phyloP scores from a whole-genome alignment of 1,140 invertebrate genomes.

The Temnothorax nylanderi region DNA sequence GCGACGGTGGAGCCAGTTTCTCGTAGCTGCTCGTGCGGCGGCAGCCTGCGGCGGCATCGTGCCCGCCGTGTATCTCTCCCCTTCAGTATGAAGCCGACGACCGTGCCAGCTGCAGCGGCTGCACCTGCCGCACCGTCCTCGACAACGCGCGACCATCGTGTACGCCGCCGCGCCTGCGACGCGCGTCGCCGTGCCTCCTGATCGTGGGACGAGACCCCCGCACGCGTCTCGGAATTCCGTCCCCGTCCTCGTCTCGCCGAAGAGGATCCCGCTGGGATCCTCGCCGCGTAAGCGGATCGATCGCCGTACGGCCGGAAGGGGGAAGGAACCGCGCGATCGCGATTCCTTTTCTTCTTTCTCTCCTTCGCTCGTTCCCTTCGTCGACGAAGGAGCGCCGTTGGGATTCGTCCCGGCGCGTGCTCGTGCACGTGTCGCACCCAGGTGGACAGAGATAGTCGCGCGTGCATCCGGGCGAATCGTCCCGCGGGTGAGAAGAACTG shows the following conservation, averaged over 20 bases:
- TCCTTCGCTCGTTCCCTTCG: background rate
- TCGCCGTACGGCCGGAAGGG: background rate
- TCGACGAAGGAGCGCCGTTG: background rate
- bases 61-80: constrained; percentile 63
- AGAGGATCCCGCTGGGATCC: constrained; percentile 18
- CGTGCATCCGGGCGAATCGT: background rate
- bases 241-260: constrained; percentile 6
- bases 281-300: constrained; percentile 17
- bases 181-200: background rate
- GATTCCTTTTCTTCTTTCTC: background rate
- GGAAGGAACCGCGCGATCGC: background rate
- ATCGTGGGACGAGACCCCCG: constrained; percentile 11
- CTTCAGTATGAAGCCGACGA: constrained; percentile 83
- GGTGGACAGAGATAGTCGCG: constrained; percentile 6
- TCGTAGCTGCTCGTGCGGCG: constrained; percentile 65
- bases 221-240: background rate
- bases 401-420: background rate
- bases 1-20: constrained; percentile 67
- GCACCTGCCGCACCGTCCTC: constrained; percentile 71
- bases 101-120: constrained; percentile 79
- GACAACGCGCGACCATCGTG: constrained; percentile 30
- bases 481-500: constrained; percentile 37
- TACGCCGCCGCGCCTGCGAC: constrained; percentile 19
- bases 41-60: constrained; percentile 64
- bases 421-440: constrained; percentile 25